Percentiles rank a stretch among this genome's conserved stretches.
phyloP scores from a whole-genome alignment of 2,888 invertebrate species.

The Helleia helle region DNA sequence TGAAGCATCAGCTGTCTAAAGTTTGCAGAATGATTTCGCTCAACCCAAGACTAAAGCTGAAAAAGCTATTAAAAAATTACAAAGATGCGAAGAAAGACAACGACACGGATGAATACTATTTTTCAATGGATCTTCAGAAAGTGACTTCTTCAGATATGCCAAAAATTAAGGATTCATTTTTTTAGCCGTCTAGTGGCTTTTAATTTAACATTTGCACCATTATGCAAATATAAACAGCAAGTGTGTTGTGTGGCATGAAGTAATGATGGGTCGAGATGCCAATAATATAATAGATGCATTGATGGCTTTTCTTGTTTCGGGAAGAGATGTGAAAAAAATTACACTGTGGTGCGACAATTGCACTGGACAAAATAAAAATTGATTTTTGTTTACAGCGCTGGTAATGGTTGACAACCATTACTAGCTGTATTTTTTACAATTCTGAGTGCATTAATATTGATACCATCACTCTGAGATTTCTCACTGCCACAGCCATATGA shows the following conservation, averaged over 20 bases:
- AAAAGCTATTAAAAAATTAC: slow-evolving; percentile 14
- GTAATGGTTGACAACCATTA: neutral
- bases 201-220: neutral
- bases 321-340: neutral
- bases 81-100: slow-evolving; percentile 7
- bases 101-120: neutral
- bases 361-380: neutral
- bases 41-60: slow-evolving; percentile 13
- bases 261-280: neutral
- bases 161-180: slow-evolving; percentile 9
- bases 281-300: neutral
- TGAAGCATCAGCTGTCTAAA: slow-evolving; percentile 11
- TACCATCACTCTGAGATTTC: no score
- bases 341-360: neutral
- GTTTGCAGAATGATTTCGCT: slow-evolving; percentile 9
- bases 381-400: neutral
- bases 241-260: neutral
- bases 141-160: slow-evolving; percentile 12
- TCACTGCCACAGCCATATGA: no score
- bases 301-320: neutral
- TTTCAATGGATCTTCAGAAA: neutral
- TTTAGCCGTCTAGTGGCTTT: neutral
- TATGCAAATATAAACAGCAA: neutral
- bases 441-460: neutral
- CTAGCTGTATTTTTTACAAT: no score